These are phyloP conservation scores for Campylorhamphus procurvoides DNA, from an alignment of 2,113 vertebrate species.

Conservation along the genomic window DNA sequence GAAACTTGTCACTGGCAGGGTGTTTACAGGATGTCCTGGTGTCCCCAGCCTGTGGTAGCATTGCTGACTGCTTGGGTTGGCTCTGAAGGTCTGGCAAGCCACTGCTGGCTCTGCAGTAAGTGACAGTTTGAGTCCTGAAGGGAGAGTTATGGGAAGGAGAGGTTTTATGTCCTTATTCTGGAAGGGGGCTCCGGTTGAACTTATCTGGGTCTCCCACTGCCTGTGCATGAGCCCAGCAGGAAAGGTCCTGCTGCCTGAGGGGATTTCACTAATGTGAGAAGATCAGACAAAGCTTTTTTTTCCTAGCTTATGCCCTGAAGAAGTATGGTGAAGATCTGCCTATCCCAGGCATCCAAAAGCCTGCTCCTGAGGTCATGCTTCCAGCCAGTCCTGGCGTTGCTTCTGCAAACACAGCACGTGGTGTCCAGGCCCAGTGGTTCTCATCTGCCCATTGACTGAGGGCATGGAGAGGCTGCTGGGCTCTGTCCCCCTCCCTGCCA, in stretches of 20 bases:
- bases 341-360: background rate
- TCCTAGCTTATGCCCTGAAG: background rate
- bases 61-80: accelerated
- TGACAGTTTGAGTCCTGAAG: background rate
- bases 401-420: background rate
- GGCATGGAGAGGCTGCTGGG: background rate
- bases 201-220: background rate
- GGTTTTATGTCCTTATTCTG: background rate
- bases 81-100: background rate
- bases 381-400: background rate
- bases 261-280: background rate
- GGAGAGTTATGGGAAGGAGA: background rate
- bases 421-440: background rate
- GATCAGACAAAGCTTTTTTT: background rate
- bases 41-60: background rate
- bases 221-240: background rate
- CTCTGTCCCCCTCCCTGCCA: background rate
- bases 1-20: background rate
- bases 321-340: background rate
- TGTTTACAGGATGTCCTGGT: background rate
- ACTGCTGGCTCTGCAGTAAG: background rate
- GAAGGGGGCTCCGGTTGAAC: background rate
- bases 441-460: accelerated
- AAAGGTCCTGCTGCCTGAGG: background rate
- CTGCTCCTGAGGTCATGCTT: background rate